A percentile compares a stretch with the other conserved stretches of the same genome.
These are phyloP conservation scores for Leptopilina drosophilae DNA, from an alignment of 2,888 invertebrate genomes.

Conservation along the genomic window DNA sequence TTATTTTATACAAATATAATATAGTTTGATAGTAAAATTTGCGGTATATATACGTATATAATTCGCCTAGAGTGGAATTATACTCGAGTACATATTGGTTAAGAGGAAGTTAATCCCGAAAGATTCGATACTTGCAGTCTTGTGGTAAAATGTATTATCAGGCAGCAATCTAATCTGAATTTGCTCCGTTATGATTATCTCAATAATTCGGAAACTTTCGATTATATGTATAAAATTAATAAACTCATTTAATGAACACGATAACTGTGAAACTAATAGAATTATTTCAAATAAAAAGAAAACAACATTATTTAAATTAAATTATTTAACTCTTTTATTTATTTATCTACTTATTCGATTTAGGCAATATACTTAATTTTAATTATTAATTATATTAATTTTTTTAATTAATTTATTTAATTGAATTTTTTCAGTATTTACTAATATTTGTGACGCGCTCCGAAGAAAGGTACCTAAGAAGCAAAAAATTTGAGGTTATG, in stretches of 20 bases:
- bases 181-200: neutral
- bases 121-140: slow-evolving; percentile 9
- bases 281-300: too few relatives aligned
- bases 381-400: too few relatives aligned
- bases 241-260: neutral
- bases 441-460: too few relatives aligned
- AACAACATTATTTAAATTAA: too few relatives aligned
- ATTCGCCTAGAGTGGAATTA: neutral
- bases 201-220: neutral
- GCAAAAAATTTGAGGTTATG: too few relatives aligned
- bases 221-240: neutral
- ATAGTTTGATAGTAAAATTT: neutral
- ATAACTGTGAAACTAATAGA: neutral
- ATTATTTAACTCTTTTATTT: too few relatives aligned
- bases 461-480: too few relatives aligned
- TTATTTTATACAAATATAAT: slow-evolving; percentile 2
- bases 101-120: slow-evolving; percentile 27
- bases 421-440: too few relatives aligned
- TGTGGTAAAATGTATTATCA: slow-evolving; percentile 14
- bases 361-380: too few relatives aligned
- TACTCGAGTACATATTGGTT: slow-evolving; percentile 5
- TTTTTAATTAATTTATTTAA: too few relatives aligned
- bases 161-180: neutral
- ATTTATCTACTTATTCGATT: too few relatives aligned
- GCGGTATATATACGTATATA: neutral